Conservation (phyloP, 2,797 vertebrate genomes). For the Tamandua tetradactyla region DNA sequence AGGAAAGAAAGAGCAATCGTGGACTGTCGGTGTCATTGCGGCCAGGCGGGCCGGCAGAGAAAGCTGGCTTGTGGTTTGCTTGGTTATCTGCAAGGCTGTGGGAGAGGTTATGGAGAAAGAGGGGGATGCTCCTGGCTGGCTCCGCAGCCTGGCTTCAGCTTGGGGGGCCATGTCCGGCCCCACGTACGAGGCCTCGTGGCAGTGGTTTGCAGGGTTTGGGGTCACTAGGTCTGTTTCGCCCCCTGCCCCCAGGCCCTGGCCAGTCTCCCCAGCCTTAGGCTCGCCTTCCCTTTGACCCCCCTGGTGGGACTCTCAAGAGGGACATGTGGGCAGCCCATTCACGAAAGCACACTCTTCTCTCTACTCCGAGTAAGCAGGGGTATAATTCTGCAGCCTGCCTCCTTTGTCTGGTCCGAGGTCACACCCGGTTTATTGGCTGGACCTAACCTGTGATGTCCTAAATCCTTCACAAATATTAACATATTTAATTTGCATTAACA, state of each 20-base stretch:
- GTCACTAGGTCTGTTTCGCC: no score
- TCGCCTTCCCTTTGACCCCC: neutral
- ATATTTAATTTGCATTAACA: neutral
- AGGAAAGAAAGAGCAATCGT: neutral
- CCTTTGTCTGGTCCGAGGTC: neutral
- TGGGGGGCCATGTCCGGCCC: no score
- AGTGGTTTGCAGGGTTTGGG: neutral
- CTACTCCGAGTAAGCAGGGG: neutral
- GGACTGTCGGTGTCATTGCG: neutral
- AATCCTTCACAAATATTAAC: neutral
- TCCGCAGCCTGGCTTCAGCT: no score
- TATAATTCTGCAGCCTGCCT: neutral
- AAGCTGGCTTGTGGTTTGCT: neutral
- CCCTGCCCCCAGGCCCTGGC: rapidly evolving
- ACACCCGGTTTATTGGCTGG: neutral
- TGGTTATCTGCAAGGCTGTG: neutral
- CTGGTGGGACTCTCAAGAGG: neutral
- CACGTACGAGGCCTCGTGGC: no score
- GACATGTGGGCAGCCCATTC: neutral
- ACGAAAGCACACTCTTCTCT: neutral
- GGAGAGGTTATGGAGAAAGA: neutral
- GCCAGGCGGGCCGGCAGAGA: neutral
- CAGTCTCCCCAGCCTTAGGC: no score
- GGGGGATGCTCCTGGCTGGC: neutral
- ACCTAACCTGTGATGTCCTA: neutral